Percentiles rank a stretch among this genome's conserved stretches.
Conservation (phyloP, 1,140 invertebrate species). For the Adelges cooleyi region DNA sequence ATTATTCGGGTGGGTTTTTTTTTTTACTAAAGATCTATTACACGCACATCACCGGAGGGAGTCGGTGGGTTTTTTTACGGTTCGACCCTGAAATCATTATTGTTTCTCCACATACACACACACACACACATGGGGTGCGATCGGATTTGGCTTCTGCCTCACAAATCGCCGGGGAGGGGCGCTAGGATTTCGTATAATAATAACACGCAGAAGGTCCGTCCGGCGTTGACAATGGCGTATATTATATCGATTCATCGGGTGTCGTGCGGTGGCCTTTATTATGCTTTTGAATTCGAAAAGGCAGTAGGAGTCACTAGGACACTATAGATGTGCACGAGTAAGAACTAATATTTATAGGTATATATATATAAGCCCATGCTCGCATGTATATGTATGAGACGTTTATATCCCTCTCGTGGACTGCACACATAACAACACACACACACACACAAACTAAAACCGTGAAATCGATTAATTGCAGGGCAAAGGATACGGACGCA, state of each 20-base stretch:
- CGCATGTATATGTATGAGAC: too few species aligned
- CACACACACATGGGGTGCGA: background rate
- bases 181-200: background rate
- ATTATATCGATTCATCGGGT: background rate
- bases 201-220: constrained; percentile 4
- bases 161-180: background rate
- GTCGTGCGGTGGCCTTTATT: constrained; percentile 2
- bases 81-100: background rate
- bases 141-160: background rate
- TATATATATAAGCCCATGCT: too few species aligned
- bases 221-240: background rate
- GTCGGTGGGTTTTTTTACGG: background rate
- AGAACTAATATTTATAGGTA: too few species aligned
- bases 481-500: background rate
- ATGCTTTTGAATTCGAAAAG: background rate
- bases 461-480: constrained; percentile 24
- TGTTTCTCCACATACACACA: background rate
- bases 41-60: constrained; percentile 5
- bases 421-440: too few species aligned
- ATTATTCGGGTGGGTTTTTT: background rate
- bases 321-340: too few species aligned
- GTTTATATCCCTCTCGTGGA: too few species aligned
- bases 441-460: background rate
- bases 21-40: constrained; percentile 3
- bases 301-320: background rate